Conservation (phyloP, 2,797 vertebrate genomes). For the Carcharodon carcharias region DNA sequence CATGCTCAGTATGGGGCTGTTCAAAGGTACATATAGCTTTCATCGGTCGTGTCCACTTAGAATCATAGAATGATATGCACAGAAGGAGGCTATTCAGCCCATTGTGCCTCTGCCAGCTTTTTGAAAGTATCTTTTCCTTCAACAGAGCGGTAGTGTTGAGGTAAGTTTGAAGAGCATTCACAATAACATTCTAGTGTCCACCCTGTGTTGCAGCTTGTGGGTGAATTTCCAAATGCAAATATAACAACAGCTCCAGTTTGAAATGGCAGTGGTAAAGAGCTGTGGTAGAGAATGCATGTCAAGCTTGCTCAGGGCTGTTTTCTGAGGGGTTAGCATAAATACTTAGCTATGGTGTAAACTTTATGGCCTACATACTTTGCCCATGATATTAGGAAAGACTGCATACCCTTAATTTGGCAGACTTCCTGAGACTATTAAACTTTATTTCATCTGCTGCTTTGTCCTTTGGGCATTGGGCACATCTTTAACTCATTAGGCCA, state of each 20-base stretch:
- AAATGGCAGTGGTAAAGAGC: not conserved
- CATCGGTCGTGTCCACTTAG: not conserved
- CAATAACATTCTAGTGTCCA: not conserved
- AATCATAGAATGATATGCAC: not conserved
- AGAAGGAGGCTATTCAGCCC: not conserved
- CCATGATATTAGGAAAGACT: constrained; percentile 31
- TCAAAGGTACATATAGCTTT: not conserved
- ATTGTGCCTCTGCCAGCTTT: not conserved
- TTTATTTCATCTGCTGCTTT: constrained; percentile 31
- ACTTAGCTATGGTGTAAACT: not conserved
- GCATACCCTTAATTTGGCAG: constrained; percentile 19
- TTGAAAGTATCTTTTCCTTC: not conserved
- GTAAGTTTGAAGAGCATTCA: not conserved
- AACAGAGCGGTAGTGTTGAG: not conserved
- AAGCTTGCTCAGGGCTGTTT: not conserved
- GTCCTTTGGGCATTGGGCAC: constrained; percentile 32
- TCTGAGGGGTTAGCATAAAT: not conserved
- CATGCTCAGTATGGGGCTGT: not conserved
- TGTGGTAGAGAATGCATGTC: not conserved
- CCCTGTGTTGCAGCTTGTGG: not conserved
- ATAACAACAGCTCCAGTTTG: not conserved
- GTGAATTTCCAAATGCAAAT: not conserved
- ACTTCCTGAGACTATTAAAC: constrained; percentile 32
- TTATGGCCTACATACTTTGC: constrained; percentile 21
- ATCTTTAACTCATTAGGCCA: constrained; percentile 30